Base-by-base conservation (phyloP, 2,888 invertebrate genomes). In the Venustoraphidia nigricollis region DNA sequence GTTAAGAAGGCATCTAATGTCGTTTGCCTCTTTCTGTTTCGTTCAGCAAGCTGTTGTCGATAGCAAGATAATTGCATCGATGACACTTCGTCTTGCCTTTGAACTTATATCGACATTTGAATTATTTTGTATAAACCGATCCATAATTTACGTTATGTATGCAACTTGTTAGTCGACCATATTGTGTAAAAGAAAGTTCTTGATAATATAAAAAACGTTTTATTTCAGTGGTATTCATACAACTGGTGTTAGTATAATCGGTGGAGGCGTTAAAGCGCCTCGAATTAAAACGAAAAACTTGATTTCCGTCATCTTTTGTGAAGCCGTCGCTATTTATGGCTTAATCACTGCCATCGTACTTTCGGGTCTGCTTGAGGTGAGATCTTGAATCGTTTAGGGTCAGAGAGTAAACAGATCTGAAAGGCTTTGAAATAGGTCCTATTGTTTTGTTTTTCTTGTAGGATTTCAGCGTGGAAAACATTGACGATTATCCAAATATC, bases 281-380 rank as follows among this genome's bases (percentile, higher is more conserved):
- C 76, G 97, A 61, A 98, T 99, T 68, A 93, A 96, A 70, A 98
- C 98, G 49, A 98, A 98, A 72, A 99, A 99, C 70, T 79, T 99
- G 64, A 95, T 98, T 64, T 97, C 96, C 46, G 95, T 98, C 59
- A 98, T 98, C 68, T 98, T 98, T 75, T 98, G 98, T 66, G 98
- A 99, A 72, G 98, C 98, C 55, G 98, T 98, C 4, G 98, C 98
- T 54, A 98, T 98, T 69, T 98, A 98, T 68, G 98, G 98, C 34
- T 77, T 98, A 54, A 98, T 98, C 62, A 94, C 96, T 60, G 96
- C 98, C 43, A 97, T 98, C 64, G 95, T 98, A 38, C 76, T 98
- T 51, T 89, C 91, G 40, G 92, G 92, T 55, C 78, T 83, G 65
- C 69, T 91, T 57, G 83, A 81, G 53, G 68, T 69, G 58, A 64